Percentiles rank a stretch among this genome's conserved stretches.
Evolutionary conservation across 2,888 invertebrate genomes (phyloP).

Genomic region (Watsonalla cultraria): DNA sequence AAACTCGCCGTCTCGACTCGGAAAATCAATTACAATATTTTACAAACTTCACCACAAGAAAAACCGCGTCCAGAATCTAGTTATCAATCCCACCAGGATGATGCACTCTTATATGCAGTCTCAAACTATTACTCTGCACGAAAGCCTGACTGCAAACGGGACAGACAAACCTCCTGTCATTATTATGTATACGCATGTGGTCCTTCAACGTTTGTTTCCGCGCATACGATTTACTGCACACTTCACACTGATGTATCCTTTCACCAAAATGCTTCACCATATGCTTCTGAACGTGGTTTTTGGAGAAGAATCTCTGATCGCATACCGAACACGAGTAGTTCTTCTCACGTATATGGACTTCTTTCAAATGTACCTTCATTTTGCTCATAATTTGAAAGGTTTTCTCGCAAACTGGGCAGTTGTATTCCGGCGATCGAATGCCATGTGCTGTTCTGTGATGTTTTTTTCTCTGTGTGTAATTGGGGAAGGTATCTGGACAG

Average conservation of each 20-base stretch:
- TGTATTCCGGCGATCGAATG: conserved; percentile 37
- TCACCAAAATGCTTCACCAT: conserved; percentile 73
- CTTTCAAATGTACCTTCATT: conserved; percentile 57
- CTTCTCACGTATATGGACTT: conserved; percentile 66
- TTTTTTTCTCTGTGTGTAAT: conserved; percentile 44
- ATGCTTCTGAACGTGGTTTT: conserved; percentile 70
- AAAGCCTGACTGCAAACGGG: conserved; percentile 45
- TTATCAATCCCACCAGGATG: conserved; percentile 26
- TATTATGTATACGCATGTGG: conserved; percentile 58
- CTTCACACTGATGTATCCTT: conserved; percentile 59
- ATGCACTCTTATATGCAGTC: conserved; percentile 48
- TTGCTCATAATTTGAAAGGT: conserved; percentile 14
- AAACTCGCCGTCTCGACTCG: no score
- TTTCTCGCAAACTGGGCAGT: conserved; percentile 27
- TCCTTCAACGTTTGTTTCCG: conserved; percentile 56
- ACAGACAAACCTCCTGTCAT: conserved; percentile 45
- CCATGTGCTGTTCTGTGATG: conserved; percentile 49
- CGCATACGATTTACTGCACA: conserved; percentile 72
- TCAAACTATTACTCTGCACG: conserved; percentile 49
- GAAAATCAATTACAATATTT: no score
- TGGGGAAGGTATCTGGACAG: conserved; percentile 51
- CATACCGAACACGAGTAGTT: conserved; percentile 68
- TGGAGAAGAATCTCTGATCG: conserved; percentile 71
- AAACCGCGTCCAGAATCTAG: conserved; percentile 7
- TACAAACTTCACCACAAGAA: not conserved